These are phyloP conservation scores for Phalloptychus januarius DNA, from an alignment of 2,797 vertebrate genomes.

Conservation along the genomic window DNA sequence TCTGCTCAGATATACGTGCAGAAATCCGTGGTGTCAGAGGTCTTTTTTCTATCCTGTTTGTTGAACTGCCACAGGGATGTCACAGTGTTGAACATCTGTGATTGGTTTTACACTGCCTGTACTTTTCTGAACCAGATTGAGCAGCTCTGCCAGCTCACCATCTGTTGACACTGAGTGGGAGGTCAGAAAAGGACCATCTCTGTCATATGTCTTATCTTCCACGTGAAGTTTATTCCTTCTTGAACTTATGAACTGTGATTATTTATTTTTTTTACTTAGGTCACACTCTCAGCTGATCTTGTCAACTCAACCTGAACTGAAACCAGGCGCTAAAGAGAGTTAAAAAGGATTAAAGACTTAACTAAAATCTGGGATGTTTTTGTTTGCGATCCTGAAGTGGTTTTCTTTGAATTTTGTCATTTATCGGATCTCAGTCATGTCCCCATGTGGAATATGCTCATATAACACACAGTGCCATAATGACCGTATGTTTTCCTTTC, in stretches of 20 bases:
- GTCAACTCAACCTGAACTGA: conserved; percentile 35
- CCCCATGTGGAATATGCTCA: background rate
- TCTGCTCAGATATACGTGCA: conserved; percentile 34
- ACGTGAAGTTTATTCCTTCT: conserved; percentile 14
- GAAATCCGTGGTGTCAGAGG: conserved; percentile 17
- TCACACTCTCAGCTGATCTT: conserved; percentile 18
- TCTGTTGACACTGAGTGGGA: conserved; percentile 33
- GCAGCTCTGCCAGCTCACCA: conserved; percentile 22
- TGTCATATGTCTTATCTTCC: conserved; percentile 42
- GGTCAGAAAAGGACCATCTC: conserved; percentile 20
- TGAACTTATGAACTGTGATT: conserved; percentile 22
- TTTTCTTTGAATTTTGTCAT: conserved; percentile 10
- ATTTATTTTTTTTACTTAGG: background rate
- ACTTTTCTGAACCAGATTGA: conserved; percentile 20
- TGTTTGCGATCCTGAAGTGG: background rate
- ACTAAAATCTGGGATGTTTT: background rate
- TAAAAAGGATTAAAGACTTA: conserved; percentile 27
- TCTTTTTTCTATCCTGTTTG: conserved; percentile 19
- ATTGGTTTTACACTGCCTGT: background rate
- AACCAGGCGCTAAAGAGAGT: conserved; percentile 12
- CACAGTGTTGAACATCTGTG: background rate
- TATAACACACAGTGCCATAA: background rate
- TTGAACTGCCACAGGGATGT: background rate
- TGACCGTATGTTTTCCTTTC: conserved; percentile 10
- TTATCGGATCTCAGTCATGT: background rate